Evolutionary conservation across 1,140 invertebrate species (phyloP).

Genomic region (Drosophila baimaii): DNA sequence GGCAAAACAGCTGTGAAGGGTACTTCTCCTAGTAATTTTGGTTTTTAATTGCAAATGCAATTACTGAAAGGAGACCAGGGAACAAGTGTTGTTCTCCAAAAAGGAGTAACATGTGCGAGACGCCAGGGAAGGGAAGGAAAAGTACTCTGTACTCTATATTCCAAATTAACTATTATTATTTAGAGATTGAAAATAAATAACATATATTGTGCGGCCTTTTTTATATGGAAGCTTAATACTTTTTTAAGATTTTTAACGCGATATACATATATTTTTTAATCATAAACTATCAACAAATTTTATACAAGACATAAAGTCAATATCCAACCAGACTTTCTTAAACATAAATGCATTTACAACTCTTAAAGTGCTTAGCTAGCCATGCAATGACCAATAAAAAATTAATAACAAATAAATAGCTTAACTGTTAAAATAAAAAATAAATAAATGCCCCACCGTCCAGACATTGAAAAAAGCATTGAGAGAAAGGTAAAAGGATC

Average conservation of each 20-base stretch:
- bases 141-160: too few species aligned
- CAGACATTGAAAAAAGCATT: conserved; percentile 43
- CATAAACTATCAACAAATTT: too few species aligned
- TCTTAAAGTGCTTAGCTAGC: background rate
- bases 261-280: too few species aligned
- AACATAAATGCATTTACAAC: background rate
- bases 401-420: background rate
- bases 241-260: too few species aligned
- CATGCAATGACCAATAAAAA: conserved; percentile 3
- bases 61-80: conserved; percentile 18
- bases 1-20: conserved; percentile 47
- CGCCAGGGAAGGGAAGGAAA: conserved; percentile 13
- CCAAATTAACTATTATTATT: background rate
- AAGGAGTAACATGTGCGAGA: conserved; percentile 50
- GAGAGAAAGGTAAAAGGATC: conserved; percentile 31
- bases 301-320: too few species aligned
- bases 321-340: background rate
- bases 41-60: conserved; percentile 60
- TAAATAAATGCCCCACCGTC: background rate
- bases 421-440: conserved; percentile 7
- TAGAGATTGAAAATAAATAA: too few species aligned
- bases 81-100: conserved; percentile 30
- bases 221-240: too few species aligned
- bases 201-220: too few species aligned
- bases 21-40: conserved; percentile 16